Conservation (phyloP, 2,888 invertebrate genomes). For the Helleia helle region DNA sequence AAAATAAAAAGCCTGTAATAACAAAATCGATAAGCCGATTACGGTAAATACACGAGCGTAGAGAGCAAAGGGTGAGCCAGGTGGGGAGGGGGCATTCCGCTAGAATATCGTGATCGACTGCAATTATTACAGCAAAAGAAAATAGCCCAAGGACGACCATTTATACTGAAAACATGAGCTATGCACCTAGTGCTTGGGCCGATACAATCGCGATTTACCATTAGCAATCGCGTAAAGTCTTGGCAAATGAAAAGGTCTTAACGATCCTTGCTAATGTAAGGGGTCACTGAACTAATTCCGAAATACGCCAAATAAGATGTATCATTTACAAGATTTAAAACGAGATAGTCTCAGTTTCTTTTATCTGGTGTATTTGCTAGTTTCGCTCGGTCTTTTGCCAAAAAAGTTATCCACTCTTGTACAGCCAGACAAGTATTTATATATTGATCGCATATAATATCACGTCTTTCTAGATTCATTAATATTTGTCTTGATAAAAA, state of each 20-base stretch:
- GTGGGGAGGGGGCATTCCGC: constrained; percentile 27
- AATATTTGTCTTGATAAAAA: no score
- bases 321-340: not conserved
- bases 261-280: not conserved
- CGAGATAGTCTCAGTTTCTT: not conserved
- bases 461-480: no score
- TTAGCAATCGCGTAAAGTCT: not conserved
- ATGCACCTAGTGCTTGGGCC: constrained; percentile 13
- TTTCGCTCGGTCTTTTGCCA: not conserved
- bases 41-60: constrained; percentile 23
- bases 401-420: not conserved
- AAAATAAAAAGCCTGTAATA: constrained; percentile 26
- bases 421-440: not conserved
- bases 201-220: not conserved
- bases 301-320: not conserved
- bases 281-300: not conserved
- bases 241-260: constrained; percentile 2
- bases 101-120: constrained; percentile 57
- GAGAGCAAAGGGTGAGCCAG: constrained; percentile 25
- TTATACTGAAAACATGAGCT: constrained; percentile 11
- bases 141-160: constrained; percentile 57
- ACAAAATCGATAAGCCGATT: constrained; percentile 32
- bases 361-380: not conserved
- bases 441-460: no score
- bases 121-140: constrained; percentile 52